Percentiles rank a stretch among this genome's conserved stretches.
phyloP scores from a whole-genome alignment of 2,888 invertebrate species.

The Dasysyrphus albostriatus region DNA sequence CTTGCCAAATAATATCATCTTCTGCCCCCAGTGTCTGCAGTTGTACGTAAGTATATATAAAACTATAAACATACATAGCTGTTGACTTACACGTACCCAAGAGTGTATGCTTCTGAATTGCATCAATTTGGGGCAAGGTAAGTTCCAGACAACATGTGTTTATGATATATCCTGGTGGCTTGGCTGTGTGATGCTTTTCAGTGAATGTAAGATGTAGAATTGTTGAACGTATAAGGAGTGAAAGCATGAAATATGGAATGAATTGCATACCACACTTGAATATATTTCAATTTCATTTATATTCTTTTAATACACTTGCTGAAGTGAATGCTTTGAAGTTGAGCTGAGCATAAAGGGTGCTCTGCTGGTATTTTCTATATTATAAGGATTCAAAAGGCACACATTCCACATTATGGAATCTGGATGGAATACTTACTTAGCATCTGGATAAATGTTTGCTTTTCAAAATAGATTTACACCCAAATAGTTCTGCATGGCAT shows the following conservation, averaged over 20 bases:
- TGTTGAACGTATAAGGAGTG: slow-evolving; percentile 37
- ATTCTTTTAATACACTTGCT: slow-evolving; percentile 69
- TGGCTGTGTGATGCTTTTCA: slow-evolving; percentile 5
- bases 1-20: slow-evolving; percentile 60
- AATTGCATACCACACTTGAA: slow-evolving; percentile 71
- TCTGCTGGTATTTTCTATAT: slow-evolving; percentile 27
- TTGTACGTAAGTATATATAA: slow-evolving; percentile 6
- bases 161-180: slow-evolving; percentile 53
- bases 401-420: slow-evolving; percentile 14
- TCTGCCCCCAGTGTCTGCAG: slow-evolving; percentile 23
- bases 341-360: slow-evolving; percentile 39
- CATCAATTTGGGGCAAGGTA: slow-evolving; percentile 68
- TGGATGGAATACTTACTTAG: slow-evolving; percentile 21
- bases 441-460: slow-evolving; percentile 60
- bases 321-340: slow-evolving; percentile 60
- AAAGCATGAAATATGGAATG: slow-evolving; percentile 68
- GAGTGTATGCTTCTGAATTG: slow-evolving; percentile 50
- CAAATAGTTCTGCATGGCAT: slow-evolving; percentile 26
- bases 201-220: slow-evolving; percentile 11
- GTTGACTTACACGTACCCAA: slow-evolving; percentile 48
- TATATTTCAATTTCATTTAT: slow-evolving; percentile 72
- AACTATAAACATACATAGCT: background rate
- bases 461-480: slow-evolving; percentile 48
- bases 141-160: slow-evolving; percentile 40
- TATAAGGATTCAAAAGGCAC: slow-evolving; percentile 43